phyloP scores from a whole-genome alignment of 1,140 invertebrate genomes.

The Bombus fervidus region DNA sequence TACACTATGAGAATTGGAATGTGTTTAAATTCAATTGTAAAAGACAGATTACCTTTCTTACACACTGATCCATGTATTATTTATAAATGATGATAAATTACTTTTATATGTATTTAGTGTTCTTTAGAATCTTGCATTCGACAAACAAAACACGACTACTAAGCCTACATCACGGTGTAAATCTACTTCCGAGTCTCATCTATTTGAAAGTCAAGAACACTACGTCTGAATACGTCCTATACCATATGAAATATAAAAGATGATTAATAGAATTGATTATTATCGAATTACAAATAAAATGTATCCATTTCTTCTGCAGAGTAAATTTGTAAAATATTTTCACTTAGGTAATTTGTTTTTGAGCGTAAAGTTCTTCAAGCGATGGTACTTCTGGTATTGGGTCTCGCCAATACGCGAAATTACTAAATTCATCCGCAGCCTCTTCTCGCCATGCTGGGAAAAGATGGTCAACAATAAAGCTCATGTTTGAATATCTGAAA shows the following conservation, averaged over 20 bases:
- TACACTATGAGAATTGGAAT: conserved; percentile 27
- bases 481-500: conserved; percentile 95
- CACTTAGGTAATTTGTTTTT: conserved; percentile 68
- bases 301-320: conserved; percentile 9
- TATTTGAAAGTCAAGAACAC: conserved; percentile 45
- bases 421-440: conserved; percentile 91
- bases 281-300: conserved; percentile 46
- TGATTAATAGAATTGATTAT: conserved; percentile 59
- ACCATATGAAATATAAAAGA: conserved; percentile 65
- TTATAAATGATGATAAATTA: conserved; percentile 6
- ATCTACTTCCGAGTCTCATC: conserved; percentile 49
- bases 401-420: conserved; percentile 95
- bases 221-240: conserved; percentile 41
- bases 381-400: conserved; percentile 86
- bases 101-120: neutral
- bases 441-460: conserved; percentile 91
- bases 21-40: conserved; percentile 19
- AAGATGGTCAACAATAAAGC: conserved; percentile 96
- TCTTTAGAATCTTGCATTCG: too few species aligned
- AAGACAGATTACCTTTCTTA: neutral
- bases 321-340: conserved; percentile 19
- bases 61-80: too few species aligned
- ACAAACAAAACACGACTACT: neutral
- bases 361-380: conserved; percentile 64
- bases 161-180: neutral